Conservation (phyloP, 2,113 vertebrate species). For the Diadophis punctatus region DNA sequence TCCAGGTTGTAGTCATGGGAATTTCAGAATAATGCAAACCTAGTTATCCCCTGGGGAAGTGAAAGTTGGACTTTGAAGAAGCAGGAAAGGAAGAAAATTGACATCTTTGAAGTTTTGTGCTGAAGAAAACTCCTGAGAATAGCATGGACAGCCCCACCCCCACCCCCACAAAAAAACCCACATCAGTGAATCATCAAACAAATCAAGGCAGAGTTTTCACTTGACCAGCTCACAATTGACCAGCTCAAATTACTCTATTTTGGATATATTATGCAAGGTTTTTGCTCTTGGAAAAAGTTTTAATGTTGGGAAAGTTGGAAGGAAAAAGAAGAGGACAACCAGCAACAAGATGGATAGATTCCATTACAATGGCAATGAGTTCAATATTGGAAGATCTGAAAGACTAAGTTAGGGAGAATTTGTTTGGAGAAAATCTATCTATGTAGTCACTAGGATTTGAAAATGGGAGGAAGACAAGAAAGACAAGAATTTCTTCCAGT, state of each 20-base stretch:
- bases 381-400: not conserved
- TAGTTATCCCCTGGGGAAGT: not conserved
- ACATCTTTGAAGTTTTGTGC: not conserved
- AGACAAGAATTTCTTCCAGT: not conserved
- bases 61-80: not conserved
- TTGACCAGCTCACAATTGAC: not conserved
- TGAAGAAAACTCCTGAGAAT: not conserved
- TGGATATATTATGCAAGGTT: not conserved
- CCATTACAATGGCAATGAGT: not conserved
- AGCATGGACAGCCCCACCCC: not conserved
- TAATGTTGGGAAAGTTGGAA: not conserved
- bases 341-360: not conserved
- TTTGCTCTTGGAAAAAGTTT: not conserved
- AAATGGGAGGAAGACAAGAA: not conserved
- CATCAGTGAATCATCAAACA: not conserved
- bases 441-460: not conserved
- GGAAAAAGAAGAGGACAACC: not conserved
- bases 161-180: not conserved
- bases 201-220: not conserved
- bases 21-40: not conserved
- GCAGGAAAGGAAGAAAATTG: not conserved
- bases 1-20: not conserved
- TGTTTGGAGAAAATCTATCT: not conserved
- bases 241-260: not conserved
- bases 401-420: not conserved